Base-by-base conservation (phyloP, 1,140 invertebrate genomes). In the Neodiprion lecontei region DNA sequence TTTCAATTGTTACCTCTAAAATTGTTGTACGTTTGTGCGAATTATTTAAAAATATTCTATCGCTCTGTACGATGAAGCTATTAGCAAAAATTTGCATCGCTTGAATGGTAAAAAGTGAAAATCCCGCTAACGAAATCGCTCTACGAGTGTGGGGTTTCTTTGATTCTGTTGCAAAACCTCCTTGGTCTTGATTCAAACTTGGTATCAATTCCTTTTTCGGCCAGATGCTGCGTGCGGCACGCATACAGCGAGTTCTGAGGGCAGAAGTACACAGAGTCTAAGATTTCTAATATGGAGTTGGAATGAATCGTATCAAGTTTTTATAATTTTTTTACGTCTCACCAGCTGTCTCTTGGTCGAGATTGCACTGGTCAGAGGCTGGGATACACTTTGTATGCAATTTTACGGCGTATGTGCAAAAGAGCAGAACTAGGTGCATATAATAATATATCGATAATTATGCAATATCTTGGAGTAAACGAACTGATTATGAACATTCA, bases 1-100 rank as follows among this genome's bases (percentile, higher is more conserved):
- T 40, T 40, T 5, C 28, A 40, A 40, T 40, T 2, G 2, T 40
- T 40, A 40, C 5, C 28, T 40, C 28, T 2, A 40, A 40, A 40
- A 40, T 40, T 40, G 28, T 40, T 40, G 28, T 40, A 40, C 28
- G 5, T 40, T 40, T 40, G 28, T 40, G 5, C 28, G 5, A 78
- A 75, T 79, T 79, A 81, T 79, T 77, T 73, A 0, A 40, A 40
- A 40, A 40, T 40, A 40, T 40, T 40, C 28, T 5, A 40, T 40
- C 28, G 28, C 28, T 40, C 28, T 40, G 28, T 40, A 40, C 28
- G 28, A 40, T 40, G 28, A 40, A 40, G 28, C 5, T 40, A 40
- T 40, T 40, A 40, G 28, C 5, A 40, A 40, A 40, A 40, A 40
- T 40, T 40, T 40, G 28, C 28, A 40, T 40, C 1, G 28, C 28